Evolutionary conservation across 2,888 invertebrate genomes (phyloP), one percentile per base, ranked within the genome.

Genomic region (Hypomecis atomaria): DNA sequence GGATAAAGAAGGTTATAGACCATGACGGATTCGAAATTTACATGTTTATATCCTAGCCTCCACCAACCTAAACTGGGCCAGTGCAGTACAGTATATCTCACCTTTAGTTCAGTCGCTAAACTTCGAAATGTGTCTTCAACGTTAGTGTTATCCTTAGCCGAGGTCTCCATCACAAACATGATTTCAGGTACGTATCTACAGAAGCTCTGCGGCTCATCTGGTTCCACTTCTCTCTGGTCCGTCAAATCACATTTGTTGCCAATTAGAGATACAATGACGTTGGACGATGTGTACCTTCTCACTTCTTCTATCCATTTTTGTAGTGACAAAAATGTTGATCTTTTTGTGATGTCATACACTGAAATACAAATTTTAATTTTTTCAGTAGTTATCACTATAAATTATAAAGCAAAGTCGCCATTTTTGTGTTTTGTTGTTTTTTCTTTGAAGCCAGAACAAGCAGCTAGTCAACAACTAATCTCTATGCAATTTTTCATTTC

Each of bases 241-340:
- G 95, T 96, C 75, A 98, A 87, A 85, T 98, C 98, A 86, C 97
- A 96, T 89, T 98, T 98, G 80, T 98, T 98, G 7, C 99, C 99
- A 69, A 99, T 97, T 72, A 99, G 91, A 47, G 98, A 95, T 68
- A 99, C 95, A 69, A 98, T 95, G 38, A 98, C 98, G 84, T 97
- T 97, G 37, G 97, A 97, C 23, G 98, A 98, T 58, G 99, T 98
- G 83, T 99, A 99, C 80, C 97, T 95, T 73, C 98, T 94, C 1
- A 99, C 97, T 93, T 99, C 99, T 82, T 99, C 99, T 71, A 99
- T 96, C 99, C 99, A 99, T 84, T 98, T 95, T 84, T 98, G 96
- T 60, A 99, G 93, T 75, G 97, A 98, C 69, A 98, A 94, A 91
- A 99, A 99, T 48, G 98, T 96, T 59, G 98, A 96, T 65, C 97